Conservation (phyloP, 2,888 invertebrate genomes). For the Lasioglossum marginatum region DNA sequence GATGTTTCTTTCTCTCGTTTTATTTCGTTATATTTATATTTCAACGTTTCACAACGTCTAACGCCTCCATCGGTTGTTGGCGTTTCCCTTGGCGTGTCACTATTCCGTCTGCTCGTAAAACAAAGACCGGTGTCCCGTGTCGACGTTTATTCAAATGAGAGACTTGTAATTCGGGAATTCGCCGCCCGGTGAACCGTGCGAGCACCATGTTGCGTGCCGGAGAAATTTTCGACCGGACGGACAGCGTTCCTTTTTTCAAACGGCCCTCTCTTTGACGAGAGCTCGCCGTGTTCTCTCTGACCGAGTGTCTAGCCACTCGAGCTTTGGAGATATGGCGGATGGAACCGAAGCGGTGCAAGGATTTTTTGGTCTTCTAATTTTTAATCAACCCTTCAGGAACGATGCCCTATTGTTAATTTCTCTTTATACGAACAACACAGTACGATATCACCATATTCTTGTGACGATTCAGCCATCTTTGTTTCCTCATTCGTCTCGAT, state of each 20-base stretch:
- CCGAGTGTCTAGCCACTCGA: background rate
- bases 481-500: too few relatives aligned
- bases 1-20: background rate
- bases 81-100: slow-evolving; percentile 49
- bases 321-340: background rate
- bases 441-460: too few relatives aligned
- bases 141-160: slow-evolving; percentile 78
- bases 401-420: too few relatives aligned
- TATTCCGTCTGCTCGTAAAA: slow-evolving; percentile 57
- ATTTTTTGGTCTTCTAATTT: background rate
- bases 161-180: slow-evolving; percentile 77
- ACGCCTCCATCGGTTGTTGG: slow-evolving; percentile 63
- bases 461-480: too few relatives aligned
- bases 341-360: background rate
- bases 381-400: too few relatives aligned
- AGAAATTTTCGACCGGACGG: slow-evolving; percentile 60
- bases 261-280: background rate
- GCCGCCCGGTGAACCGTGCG: slow-evolving; percentile 55
- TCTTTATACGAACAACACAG: too few relatives aligned
- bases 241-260: background rate
- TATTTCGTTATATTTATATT: slow-evolving; percentile 54
- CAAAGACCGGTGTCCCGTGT: slow-evolving; percentile 63
- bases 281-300: background rate
- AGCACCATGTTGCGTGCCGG: slow-evolving; percentile 41
- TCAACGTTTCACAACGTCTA: slow-evolving; percentile 63